These are phyloP conservation scores for Buphagus erythrorhynchus DNA, from an alignment of 2,797 vertebrate species.

Conservation along the genomic window DNA sequence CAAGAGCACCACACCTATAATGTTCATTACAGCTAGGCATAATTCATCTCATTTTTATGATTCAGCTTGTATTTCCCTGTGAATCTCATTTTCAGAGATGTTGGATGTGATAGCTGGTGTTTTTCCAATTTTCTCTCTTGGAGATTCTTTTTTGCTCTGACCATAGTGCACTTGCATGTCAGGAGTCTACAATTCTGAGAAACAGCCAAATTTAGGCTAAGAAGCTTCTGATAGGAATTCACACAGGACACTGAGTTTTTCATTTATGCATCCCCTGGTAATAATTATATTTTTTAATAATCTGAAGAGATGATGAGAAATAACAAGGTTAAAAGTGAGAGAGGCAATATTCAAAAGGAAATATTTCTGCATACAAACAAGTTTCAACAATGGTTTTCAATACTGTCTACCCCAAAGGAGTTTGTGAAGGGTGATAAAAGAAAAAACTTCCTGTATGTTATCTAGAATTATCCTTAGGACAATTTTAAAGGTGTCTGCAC, in stretches of 20 bases:
- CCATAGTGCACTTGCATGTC: neutral
- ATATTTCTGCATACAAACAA: neutral
- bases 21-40: neutral
- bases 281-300: neutral
- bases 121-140: neutral
- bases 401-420: neutral
- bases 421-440: neutral
- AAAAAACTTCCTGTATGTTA: neutral
- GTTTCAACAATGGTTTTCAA: neutral
- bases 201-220: neutral
- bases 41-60: neutral
- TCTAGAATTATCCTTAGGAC: neutral
- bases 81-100: neutral
- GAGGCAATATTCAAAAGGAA: neutral
- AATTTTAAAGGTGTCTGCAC: neutral
- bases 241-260: neutral
- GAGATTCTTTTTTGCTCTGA: neutral
- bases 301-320: neutral
- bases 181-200: neutral
- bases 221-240: neutral
- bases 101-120: neutral
- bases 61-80: neutral
- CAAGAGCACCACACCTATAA: neutral
- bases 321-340: neutral
- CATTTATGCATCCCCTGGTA: conserved; percentile 47